Percentiles rank a stretch among this genome's conserved stretches.
phyloP scores from a whole-genome alignment of 2,113 vertebrate species.

The Trinectes maculatus region DNA sequence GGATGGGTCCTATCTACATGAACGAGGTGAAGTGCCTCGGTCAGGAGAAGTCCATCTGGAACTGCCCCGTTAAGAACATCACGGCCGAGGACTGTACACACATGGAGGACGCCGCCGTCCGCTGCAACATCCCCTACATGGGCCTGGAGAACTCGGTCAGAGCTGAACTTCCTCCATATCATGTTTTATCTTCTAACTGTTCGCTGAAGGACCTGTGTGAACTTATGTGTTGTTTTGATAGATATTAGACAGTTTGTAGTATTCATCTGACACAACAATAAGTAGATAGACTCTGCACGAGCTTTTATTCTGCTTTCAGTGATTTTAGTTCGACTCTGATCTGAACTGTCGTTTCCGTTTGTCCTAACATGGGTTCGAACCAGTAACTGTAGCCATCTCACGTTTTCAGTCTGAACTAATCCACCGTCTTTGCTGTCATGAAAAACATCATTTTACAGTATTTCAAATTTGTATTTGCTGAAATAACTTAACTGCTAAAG shows the following conservation, averaged over 20 bases:
- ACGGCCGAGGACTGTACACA: constrained; percentile 92
- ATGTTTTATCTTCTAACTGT: not conserved
- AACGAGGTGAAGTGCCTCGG: constrained; percentile 92
- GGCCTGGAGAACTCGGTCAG: constrained; percentile 91
- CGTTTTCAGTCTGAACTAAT: constrained; percentile 7
- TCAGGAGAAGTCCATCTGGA: constrained; percentile 88
- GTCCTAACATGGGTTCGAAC: constrained; percentile 7
- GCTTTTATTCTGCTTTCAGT: not conserved
- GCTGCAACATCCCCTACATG: constrained; percentile 92
- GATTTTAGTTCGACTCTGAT: constrained; percentile 6
- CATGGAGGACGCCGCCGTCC: constrained; percentile 86
- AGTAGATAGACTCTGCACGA: no score
- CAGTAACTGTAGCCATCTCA: constrained; percentile 16
- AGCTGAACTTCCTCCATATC: constrained; percentile 10
- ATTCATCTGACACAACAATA: no score
- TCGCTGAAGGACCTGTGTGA: not conserved
- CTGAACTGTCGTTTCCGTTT: not conserved
- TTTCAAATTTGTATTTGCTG: not conserved
- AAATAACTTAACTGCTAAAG: not conserved
- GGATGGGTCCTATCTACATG: constrained; percentile 92
- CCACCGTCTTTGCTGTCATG: constrained; percentile 28
- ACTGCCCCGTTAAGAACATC: constrained; percentile 91
- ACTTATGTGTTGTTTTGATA: not conserved
- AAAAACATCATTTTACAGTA: not conserved
- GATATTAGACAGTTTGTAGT: no score